Evolutionary conservation across 2,888 invertebrate species (phyloP), one percentile per base, ranked within the genome.

Genomic region (Neuroscelio doddi): DNA sequence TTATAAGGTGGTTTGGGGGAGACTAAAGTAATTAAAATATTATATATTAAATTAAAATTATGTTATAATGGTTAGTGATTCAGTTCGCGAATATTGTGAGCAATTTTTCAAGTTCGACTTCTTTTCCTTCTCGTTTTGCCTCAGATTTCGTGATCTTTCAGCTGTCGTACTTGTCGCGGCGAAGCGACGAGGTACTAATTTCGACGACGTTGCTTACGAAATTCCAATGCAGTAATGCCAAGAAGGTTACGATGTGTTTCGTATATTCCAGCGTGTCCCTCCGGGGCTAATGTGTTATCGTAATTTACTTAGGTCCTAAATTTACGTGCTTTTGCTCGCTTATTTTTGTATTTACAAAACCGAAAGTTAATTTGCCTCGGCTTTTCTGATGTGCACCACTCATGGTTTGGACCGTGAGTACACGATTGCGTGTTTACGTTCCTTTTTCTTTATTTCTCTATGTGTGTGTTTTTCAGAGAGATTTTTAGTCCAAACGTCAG

Each of bases 81-180:
- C n/a, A n/a, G n/a, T n/a, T n/a, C n/a, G 45, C 21, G 21, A 5
- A 5, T 21, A 3, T 21, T 21, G 5, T 21, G 21, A 3, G 30
- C 30, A 2, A 10, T 34, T 39, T 39, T 17, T 39, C 44, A 8
- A 14, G 44, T 29, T 12, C 41, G 41, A 14, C n/a, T 42, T 24
- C 30, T 36, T 47, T 17, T 55, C 30, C 24, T 63, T 63, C 52
- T 53, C 39, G 32, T 55, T 50, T 55, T 36, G 30, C 45, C 52
- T 51, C 49, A 41, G 53, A 56, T 64, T 68, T 66, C 64, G 59
- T 69, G 71, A 72, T 71, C 69, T 67, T 45, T 57, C 64, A 62
- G 71, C 66, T 69, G 71, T 72, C 70, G 65, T 65, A 59, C 63
- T 62, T 68, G 65, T 59, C 68, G 63, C 63, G 52, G 42, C 51